Evolutionary conservation across 1,140 invertebrate species (phyloP).

Genomic region (Phortica variegata): DNA sequence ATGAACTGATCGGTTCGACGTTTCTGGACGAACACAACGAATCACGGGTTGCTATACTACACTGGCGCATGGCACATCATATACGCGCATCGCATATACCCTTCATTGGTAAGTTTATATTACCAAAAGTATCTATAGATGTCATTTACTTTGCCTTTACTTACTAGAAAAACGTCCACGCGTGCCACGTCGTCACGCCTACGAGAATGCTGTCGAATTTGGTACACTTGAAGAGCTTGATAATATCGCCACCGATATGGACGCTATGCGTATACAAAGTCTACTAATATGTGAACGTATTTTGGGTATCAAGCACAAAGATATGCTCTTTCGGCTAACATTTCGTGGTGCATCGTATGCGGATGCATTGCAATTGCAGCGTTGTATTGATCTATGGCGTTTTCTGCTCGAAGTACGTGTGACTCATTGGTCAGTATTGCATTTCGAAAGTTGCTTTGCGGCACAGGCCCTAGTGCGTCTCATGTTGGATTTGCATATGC

Average conservation of each 20-base stretch:
- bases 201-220: constrained; percentile 72
- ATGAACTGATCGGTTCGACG: constrained; percentile 73
- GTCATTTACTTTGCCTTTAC: constrained; percentile 25
- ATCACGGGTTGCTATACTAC: constrained; percentile 63
- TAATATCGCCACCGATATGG: constrained; percentile 71
- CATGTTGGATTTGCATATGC: constrained; percentile 75
- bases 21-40: constrained; percentile 82
- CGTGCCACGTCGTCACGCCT: constrained; percentile 63
- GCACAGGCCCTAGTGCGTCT: constrained; percentile 76
- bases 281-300: constrained; percentile 81
- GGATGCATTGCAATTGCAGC: constrained; percentile 78
- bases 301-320: constrained; percentile 77
- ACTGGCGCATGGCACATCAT: constrained; percentile 69
- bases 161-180: constrained; percentile 63
- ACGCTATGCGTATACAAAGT: constrained; percentile 79
- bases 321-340: constrained; percentile 75
- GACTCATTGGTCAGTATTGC: constrained; percentile 72
- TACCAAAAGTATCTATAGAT: no score
- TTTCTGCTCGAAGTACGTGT: constrained; percentile 77
- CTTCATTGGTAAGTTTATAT: constrained; percentile 41
- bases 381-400: constrained; percentile 83
- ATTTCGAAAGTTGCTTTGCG: constrained; percentile 76
- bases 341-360: constrained; percentile 81
- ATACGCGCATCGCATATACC: constrained; percentile 59
- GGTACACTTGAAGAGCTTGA: constrained; percentile 70